phyloP scores from a whole-genome alignment of 2,113 vertebrate genomes.

The Hydrolagus affinis region DNA sequence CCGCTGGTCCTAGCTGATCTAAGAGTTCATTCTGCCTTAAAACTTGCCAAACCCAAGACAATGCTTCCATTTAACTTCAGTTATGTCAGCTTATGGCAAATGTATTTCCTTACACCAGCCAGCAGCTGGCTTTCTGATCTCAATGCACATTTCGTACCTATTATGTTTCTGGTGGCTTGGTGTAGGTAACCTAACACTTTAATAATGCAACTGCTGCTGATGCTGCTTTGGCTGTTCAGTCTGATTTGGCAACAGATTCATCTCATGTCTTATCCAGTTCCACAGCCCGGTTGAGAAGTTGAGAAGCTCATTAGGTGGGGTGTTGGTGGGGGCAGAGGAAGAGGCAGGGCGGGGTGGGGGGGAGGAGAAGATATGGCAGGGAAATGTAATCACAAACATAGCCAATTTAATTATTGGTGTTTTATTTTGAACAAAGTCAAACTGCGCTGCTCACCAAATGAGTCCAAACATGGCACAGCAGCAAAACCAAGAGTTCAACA shows the following conservation, averaged over 20 bases:
- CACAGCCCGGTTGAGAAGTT: not conserved
- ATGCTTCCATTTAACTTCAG: not conserved
- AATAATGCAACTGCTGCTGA: not conserved
- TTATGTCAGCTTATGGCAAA: not conserved
- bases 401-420: not conserved
- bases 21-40: not conserved
- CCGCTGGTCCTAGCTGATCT: not conserved
- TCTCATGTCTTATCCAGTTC: not conserved
- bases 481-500: not conserved
- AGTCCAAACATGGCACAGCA: not conserved
- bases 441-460: not conserved
- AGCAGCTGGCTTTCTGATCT: slow-evolving; percentile 12
- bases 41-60: not conserved
- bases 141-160: not conserved
- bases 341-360: not conserved
- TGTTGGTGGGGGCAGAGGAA: not conserved
- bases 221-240: not conserved
- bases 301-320: too few relatives aligned
- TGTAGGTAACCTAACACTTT: not conserved
- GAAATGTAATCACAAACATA: not conserved
- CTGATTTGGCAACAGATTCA: not conserved
- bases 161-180: not conserved
- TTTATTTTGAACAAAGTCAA: not conserved
- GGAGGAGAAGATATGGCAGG: not conserved
- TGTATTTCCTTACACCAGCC: not conserved